Conservation (phyloP, 2,113 vertebrate genomes). For the Notarius quadriscutis region DNA sequence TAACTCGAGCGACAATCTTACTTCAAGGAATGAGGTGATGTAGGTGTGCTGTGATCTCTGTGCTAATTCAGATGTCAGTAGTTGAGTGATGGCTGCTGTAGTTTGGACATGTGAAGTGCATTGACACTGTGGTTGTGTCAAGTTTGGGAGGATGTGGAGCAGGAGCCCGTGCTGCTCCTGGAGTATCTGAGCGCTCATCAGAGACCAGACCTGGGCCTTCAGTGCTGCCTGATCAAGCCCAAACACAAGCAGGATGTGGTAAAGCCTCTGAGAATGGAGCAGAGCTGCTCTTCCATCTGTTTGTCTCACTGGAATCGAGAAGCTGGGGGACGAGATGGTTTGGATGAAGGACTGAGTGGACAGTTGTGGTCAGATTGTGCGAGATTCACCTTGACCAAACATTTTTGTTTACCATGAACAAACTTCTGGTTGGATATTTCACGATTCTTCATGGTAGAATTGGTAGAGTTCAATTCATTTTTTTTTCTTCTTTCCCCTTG, state of each 20-base stretch:
- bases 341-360: neutral
- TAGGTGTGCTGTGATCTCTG: neutral
- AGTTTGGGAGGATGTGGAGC: neutral
- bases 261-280: neutral
- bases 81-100: neutral
- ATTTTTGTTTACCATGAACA: too few relatives aligned
- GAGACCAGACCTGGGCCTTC: neutral
- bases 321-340: neutral
- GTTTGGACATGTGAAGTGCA: neutral
- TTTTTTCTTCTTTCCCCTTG: neutral
- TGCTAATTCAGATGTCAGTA: neutral
- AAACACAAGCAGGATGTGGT: neutral
- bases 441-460: too few relatives aligned
- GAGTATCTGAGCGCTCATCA: slow-evolving; percentile 20
- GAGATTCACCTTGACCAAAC: too few relatives aligned
- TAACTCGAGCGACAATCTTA: neutral
- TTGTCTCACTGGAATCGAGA: neutral
- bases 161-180: neutral
- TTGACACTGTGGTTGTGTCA: neutral
- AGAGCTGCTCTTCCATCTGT: neutral
- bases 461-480: too few relatives aligned
- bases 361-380: too few relatives aligned
- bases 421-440: too few relatives aligned
- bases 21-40: neutral
- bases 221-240: slow-evolving; percentile 1